phyloP scores from a whole-genome alignment of 2,888 invertebrate genomes.

The Scaptomyza tumidula region DNA sequence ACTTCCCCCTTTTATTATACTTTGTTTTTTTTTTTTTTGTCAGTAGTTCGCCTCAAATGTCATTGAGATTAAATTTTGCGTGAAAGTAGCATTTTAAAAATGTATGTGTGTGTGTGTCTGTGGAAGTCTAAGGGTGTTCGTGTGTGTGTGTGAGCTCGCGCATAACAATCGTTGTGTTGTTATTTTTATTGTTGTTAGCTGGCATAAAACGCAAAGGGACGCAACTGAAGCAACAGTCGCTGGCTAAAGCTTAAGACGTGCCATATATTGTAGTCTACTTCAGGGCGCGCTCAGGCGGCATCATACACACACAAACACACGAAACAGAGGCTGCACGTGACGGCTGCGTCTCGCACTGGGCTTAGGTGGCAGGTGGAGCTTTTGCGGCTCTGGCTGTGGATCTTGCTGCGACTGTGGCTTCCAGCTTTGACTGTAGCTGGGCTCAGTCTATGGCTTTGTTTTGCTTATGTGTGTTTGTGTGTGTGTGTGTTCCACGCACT shows the following conservation, averaged over 20 bases:
- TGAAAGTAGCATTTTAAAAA: conserved; percentile 79
- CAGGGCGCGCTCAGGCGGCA: conserved; percentile 37
- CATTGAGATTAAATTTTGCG: conserved; percentile 80
- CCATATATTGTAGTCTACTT: conserved; percentile 68
- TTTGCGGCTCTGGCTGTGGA: conserved; percentile 29
- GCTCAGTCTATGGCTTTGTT: conserved; percentile 44
- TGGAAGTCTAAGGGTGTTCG: conserved; percentile 5
- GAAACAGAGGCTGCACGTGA: conserved; percentile 53
- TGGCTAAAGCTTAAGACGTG: conserved; percentile 62
- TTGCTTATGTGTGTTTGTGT: conserved; percentile 1
- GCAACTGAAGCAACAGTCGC: conserved; percentile 73
- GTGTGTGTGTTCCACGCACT: conserved; percentile 53
- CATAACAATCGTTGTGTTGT: conserved; percentile 67
- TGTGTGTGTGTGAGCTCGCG: conserved; percentile 60
- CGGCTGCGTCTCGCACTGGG: conserved; percentile 34
- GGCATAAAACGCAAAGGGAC: conserved; percentile 75
- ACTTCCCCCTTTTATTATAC: conserved; percentile 26
- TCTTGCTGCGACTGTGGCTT: conserved; percentile 31
- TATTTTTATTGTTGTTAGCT: conserved; percentile 61
- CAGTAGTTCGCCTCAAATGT: conserved; percentile 74
- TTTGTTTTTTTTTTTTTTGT: conserved; percentile 39
- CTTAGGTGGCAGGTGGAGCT: conserved; percentile 57
- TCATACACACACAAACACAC: conserved; percentile 12
- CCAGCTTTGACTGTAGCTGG: conserved; percentile 24
- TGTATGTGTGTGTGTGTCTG: conserved; percentile 29